Conservation (phyloP, 1,140 invertebrate species). For the Drosophila pachea region DNA sequence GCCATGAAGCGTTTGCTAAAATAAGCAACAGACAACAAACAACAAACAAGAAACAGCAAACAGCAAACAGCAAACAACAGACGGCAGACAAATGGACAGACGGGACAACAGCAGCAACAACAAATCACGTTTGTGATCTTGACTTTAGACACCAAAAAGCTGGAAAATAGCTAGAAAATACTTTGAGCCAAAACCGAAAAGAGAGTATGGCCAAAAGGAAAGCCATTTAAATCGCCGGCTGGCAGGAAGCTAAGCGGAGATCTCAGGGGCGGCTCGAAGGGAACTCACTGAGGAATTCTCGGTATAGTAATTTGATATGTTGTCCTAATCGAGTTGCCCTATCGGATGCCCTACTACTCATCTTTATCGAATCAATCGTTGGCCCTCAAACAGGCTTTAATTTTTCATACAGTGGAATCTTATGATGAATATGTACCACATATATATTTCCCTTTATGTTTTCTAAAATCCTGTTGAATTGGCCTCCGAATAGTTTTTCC, state of each 20-base stretch:
- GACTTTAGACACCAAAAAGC: constrained; percentile 65
- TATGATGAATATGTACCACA: no score
- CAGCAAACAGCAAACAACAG: constrained; percentile 37
- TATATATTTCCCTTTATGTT: no score
- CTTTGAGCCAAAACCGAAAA: constrained; percentile 39
- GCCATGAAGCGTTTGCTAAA: constrained; percentile 65
- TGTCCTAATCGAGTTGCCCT: no score
- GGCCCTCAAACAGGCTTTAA: no score
- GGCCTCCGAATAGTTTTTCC: no score
- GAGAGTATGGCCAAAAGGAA: constrained; percentile 43
- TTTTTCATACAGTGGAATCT: no score
- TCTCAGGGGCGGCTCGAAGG: not conserved
- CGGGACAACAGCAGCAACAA: constrained; percentile 38
- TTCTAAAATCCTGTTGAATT: no score
- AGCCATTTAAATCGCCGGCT: constrained; percentile 67
- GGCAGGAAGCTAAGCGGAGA: constrained; percentile 10
- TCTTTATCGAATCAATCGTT: no score
- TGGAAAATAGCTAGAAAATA: constrained; percentile 23
- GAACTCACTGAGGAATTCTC: no score
- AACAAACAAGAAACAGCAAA: constrained; percentile 27
- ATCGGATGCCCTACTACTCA: no score
- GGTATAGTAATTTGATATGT: no score
- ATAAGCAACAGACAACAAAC: constrained; percentile 53
- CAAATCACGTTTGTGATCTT: constrained; percentile 76
- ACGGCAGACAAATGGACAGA: constrained; percentile 6